phyloP scores from a whole-genome alignment of 2,888 invertebrate species.

The Pseudococcus longispinus region DNA sequence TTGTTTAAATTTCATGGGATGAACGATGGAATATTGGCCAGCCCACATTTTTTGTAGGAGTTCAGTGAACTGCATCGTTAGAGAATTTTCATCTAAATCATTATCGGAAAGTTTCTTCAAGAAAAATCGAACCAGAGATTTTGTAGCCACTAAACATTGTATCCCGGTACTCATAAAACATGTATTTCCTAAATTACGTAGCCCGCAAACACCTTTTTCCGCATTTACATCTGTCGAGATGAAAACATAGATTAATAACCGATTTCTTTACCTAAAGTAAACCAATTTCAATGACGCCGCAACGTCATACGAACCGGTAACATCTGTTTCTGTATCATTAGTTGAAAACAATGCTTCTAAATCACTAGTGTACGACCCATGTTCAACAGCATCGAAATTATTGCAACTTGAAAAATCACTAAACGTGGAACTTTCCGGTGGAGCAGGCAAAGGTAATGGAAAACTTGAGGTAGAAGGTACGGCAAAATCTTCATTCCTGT shows the following conservation, averaged over 20 bases:
- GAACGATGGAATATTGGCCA: conserved; percentile 66
- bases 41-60: conserved; percentile 69
- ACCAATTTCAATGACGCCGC: background rate
- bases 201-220: conserved; percentile 67
- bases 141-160: conserved; percentile 68
- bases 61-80: conserved; percentile 67
- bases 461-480: conserved; percentile 58
- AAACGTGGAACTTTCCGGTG: conserved; percentile 58
- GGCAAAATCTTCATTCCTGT: conserved; percentile 59
- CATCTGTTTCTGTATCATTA: conserved; percentile 58
- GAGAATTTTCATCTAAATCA: conserved; percentile 63
- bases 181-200: conserved; percentile 68
- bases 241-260: background rate
- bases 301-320: conserved; percentile 57
- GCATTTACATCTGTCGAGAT: conserved; percentile 57
- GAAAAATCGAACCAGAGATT: conserved; percentile 67
- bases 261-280: background rate
- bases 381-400: conserved; percentile 55
- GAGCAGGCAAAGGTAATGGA: conserved; percentile 59
- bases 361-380: conserved; percentile 58
- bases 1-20: conserved; percentile 69
- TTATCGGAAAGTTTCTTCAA: conserved; percentile 61
- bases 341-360: conserved; percentile 59
- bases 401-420: conserved; percentile 55
- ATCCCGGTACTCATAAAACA: conserved; percentile 69